Conservation (phyloP, 2,113 vertebrate species). For the Plestiodon gilberti region DNA sequence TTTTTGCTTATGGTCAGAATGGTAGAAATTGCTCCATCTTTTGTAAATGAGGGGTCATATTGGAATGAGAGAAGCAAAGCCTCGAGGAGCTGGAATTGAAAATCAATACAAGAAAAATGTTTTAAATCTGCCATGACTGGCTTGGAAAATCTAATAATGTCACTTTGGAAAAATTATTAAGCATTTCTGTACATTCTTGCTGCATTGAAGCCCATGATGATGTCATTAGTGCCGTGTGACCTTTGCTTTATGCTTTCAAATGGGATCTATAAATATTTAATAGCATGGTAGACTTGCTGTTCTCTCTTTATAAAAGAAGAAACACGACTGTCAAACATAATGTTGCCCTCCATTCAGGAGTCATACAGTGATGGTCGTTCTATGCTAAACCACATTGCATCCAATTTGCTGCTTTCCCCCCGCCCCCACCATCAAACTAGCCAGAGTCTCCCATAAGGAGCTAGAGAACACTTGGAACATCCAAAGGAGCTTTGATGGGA, state of each 20-base stretch:
- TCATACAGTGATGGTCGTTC: neutral
- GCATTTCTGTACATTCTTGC: neutral
- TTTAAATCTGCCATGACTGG: neutral
- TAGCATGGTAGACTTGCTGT: neutral
- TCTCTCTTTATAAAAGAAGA: constrained; percentile 25
- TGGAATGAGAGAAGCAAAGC: neutral
- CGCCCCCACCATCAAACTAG: neutral
- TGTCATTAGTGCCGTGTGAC: neutral
- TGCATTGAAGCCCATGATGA: neutral
- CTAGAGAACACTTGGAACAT: constrained; percentile 8
- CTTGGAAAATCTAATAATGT: neutral
- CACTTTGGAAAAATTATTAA: constrained; percentile 13
- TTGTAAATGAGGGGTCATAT: neutral
- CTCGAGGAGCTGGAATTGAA: neutral
- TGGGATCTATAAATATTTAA: constrained; percentile 36
- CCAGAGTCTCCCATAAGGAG: neutral
- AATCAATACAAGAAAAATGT: constrained; percentile 1
- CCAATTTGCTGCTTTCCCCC: neutral
- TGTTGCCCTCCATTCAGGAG: neutral
- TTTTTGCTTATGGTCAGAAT: neutral
- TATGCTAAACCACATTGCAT: constrained; percentile 29
- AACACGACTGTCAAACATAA: constrained; percentile 10
- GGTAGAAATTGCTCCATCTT: neutral
- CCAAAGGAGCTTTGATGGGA: neutral
- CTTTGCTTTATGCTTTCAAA: constrained; percentile 22